Evolutionary conservation across 1,140 invertebrate genomes (phyloP).

Genomic region (Drosophila orena): DNA sequence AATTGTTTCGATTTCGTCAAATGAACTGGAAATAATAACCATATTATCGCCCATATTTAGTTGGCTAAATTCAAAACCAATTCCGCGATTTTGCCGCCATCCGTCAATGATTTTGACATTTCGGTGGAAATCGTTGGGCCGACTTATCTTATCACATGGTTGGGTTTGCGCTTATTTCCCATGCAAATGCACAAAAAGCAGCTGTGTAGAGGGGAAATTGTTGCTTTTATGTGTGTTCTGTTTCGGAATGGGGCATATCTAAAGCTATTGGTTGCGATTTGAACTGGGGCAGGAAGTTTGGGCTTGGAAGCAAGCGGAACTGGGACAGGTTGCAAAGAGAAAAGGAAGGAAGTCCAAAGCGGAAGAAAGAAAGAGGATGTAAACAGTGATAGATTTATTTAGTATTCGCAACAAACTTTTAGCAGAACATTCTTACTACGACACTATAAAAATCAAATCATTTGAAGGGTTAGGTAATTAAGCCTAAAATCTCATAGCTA

Average conservation of each 20-base stretch:
- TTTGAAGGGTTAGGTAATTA: too few relatives aligned
- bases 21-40: constrained; percentile 7
- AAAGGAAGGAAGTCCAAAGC: background rate
- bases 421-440: too few relatives aligned
- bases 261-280: constrained; percentile 11
- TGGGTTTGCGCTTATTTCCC: constrained; percentile 11
- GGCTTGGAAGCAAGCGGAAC: constrained; percentile 3
- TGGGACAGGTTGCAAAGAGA: constrained; percentile 10
- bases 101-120: constrained; percentile 2
- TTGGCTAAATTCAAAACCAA: constrained; percentile 4
- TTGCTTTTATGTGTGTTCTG: background rate
- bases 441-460: too few relatives aligned
- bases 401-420: background rate
- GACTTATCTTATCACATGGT: constrained; percentile 63
- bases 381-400: constrained; percentile 4
- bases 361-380: background rate
- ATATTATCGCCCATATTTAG: constrained; percentile 2
- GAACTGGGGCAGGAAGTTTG: constrained; percentile 16
- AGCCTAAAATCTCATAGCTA: too few relatives aligned
- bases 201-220: constrained; percentile 4
- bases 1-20: background rate
- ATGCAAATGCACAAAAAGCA: constrained; percentile 47
- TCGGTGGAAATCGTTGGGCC: constrained; percentile 12
- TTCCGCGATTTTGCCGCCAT: constrained; percentile 20
- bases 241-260: constrained; percentile 20